Conservation (phyloP, 2,888 invertebrate species). For the Choristoneura rosaceana region DNA sequence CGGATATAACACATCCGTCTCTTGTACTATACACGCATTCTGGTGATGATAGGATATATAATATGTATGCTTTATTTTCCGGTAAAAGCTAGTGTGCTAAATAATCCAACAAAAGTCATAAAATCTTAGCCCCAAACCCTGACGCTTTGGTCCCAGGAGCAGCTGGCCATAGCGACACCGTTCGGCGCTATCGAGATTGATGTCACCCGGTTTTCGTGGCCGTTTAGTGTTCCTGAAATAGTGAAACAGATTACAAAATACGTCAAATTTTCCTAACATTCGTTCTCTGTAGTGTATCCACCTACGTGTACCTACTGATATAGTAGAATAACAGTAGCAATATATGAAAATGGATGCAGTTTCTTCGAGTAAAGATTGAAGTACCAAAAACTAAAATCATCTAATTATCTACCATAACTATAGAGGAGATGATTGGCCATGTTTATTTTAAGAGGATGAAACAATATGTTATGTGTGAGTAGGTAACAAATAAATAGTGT, state of each 20-base stretch:
- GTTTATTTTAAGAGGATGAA: too few relatives aligned
- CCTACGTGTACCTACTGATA: too few relatives aligned
- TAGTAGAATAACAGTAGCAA: too few relatives aligned
- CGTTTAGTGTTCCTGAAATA: slow-evolving; percentile 88
- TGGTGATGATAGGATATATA: neutral
- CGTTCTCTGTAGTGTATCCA: neutral
- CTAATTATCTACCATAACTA: too few relatives aligned
- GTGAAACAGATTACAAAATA: neutral
- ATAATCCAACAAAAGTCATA: neutral
- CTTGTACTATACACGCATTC: neutral
- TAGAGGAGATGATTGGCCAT: too few relatives aligned
- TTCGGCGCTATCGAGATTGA: slow-evolving; percentile 93
- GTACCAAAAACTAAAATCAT: too few relatives aligned
- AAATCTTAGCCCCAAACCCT: slow-evolving; percentile 92
- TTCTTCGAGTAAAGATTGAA: too few relatives aligned
- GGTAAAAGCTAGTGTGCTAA: neutral
- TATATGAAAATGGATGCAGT: too few relatives aligned
- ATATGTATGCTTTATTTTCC: neutral
- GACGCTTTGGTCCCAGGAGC: slow-evolving; percentile 96
- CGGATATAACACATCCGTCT: neutral
- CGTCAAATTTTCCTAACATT: neutral
- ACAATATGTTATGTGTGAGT: too few relatives aligned
- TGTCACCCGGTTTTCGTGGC: slow-evolving; percentile 95
- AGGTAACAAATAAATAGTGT: neutral
- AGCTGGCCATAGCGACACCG: slow-evolving; percentile 94